A percentile compares a stretch with the other conserved stretches of the same genome.
phyloP scores from a whole-genome alignment of 64 coral and sea anemone species.

The Orbicella faveolata region DNA sequence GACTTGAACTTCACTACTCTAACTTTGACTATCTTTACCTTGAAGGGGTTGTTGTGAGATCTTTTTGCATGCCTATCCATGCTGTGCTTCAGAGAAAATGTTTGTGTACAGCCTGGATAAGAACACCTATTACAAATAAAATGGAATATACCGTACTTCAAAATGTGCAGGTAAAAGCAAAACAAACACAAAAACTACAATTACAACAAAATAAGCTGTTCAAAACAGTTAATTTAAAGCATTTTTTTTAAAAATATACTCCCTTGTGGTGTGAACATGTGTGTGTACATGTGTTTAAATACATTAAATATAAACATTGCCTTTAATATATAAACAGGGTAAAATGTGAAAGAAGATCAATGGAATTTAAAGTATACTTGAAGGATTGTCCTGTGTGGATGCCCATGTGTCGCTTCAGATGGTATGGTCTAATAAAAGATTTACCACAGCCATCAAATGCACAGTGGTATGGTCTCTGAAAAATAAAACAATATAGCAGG shows the following conservation, averaged over 20 bases:
- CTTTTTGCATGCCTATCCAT: conserved; percentile 55
- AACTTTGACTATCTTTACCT: conserved; percentile 35
- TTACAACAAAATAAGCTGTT: neutral
- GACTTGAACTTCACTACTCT: too few relatives aligned
- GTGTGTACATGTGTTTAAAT: neutral
- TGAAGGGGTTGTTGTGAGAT: conserved; percentile 56
- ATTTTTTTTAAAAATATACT: neutral
- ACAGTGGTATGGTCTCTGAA: conserved; percentile 56
- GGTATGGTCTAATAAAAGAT: conserved; percentile 48
- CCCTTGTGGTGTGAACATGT: neutral
- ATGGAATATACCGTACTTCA: neutral
- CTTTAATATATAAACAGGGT: too few relatives aligned
- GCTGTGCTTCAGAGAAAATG: conserved; percentile 54
- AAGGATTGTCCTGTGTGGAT: conserved; percentile 40
- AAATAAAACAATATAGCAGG: neutral
- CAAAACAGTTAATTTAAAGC: neutral
- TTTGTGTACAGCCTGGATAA: conserved; percentile 44
- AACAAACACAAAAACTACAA: too few relatives aligned
- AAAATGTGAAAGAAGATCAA: neutral
- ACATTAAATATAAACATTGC: too few relatives aligned
- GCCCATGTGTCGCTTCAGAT: conserved; percentile 40
- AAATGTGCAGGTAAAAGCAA: neutral
- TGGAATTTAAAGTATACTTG: neutral
- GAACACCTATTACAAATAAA: conserved; percentile 26
- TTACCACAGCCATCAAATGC: conserved; percentile 51